Percentiles rank a stretch among this genome's conserved stretches.
These are phyloP conservation scores for Halichondria panicea DNA, from an alignment of 37 sponge, comb jelly and placozoan genomes.

Conservation along the genomic window DNA sequence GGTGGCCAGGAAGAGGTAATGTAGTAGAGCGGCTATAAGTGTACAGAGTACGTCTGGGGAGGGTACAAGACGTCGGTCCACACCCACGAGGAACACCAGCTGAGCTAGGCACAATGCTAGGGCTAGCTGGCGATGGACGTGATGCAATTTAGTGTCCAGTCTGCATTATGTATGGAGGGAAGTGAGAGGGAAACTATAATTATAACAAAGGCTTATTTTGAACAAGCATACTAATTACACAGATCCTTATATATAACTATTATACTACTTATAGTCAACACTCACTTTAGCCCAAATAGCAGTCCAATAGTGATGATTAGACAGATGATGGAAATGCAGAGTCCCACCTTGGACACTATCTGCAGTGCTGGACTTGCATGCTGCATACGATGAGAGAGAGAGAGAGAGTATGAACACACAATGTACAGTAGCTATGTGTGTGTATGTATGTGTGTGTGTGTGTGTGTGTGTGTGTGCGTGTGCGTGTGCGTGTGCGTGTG, in stretches of 20 bases:
- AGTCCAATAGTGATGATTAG: constrained; percentile 48
- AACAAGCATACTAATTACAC: not conserved
- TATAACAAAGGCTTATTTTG: too few species aligned
- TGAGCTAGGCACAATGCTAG: constrained; percentile 68
- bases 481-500: too few species aligned
- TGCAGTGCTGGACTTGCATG: constrained; percentile 14
- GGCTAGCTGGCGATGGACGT: constrained; percentile 74
- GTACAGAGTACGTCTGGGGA: constrained; percentile 64
- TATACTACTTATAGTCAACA: not conserved
- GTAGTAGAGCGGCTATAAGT: constrained; percentile 55
- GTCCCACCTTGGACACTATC: constrained; percentile 63
- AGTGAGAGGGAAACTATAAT: not conserved
- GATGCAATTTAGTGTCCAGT: constrained; percentile 24
- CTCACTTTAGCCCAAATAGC: constrained; percentile 61
- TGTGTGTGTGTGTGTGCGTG: too few species aligned
- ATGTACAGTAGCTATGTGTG: not conserved
- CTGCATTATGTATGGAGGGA: constrained; percentile 5
- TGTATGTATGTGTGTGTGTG: too few species aligned
- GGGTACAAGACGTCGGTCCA: constrained; percentile 67
- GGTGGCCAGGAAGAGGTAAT: constrained; percentile 72
- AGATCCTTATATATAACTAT: too few species aligned
- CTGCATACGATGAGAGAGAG: constrained; percentile 6
- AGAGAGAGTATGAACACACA: not conserved
- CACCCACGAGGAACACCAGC: constrained; percentile 70
- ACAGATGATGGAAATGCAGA: constrained; percentile 67